These are phyloP conservation scores for Camelus bactrianus DNA, from an alignment of 2,113 vertebrate genomes.

Conservation along the genomic window DNA sequence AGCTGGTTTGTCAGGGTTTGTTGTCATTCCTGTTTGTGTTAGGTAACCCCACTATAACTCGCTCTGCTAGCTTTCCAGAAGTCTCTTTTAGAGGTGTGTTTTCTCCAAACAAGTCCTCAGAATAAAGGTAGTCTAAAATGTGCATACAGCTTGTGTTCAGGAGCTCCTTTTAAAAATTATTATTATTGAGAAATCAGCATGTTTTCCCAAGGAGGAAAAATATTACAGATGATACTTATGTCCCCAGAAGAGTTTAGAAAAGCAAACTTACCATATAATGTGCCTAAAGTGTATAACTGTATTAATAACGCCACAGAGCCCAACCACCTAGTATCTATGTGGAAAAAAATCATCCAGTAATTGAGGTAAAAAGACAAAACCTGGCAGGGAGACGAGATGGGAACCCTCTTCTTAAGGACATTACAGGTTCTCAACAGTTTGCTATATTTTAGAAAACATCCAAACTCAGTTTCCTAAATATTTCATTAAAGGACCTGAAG, in stretches of 20 bases:
- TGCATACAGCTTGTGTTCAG: neutral
- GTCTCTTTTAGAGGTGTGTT: conserved; percentile 8
- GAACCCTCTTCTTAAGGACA: neutral
- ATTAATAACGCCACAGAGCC: neutral
- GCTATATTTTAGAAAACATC: conserved; percentile 17
- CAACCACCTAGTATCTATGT: neutral
- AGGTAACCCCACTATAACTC: neutral
- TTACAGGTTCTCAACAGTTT: neutral
- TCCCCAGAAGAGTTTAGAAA: neutral
- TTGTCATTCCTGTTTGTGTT: neutral
- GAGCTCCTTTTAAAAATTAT: conserved; percentile 30
- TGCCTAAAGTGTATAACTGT: neutral
- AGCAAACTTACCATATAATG: neutral
- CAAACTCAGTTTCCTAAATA: neutral
- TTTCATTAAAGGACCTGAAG: neutral
- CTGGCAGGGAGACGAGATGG: neutral
- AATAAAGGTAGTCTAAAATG: conserved; percentile 37
- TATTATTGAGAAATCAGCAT: neutral
- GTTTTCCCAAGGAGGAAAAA: conserved; percentile 8
- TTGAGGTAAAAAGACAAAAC: conserved; percentile 33
- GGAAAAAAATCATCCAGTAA: neutral
- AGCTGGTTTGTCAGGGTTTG: conserved; percentile 48
- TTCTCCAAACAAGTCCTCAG: conserved; percentile 44
- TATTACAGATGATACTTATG: neutral
- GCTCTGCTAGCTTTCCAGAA: conserved; percentile 41